Base-by-base conservation (phyloP, 2,888 invertebrate genomes). In the Copidosoma aretas region DNA sequence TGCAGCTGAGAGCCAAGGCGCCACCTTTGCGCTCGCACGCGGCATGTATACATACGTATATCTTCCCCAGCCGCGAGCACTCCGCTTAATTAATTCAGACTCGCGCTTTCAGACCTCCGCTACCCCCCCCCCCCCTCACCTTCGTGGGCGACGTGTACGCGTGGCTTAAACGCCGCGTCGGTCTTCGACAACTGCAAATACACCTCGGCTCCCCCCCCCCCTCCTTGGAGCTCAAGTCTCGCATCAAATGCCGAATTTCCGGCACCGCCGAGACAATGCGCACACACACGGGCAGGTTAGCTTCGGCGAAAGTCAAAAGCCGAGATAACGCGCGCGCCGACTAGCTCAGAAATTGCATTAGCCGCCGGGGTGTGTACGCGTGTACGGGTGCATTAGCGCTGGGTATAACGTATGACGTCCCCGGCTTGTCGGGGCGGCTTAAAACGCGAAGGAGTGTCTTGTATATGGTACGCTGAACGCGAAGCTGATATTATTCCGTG, bases 341-440 rank as follows among this genome's bases (percentile, higher is more conserved):
- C 24, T 32, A n/a, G 53, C 52, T 57, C 64, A 49, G 21, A 52
- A 68, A 64, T 64, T 58, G 53, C 64, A 62, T 69, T 65, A 70
- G 59, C 65, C 57, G 53, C 4, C 15, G 19, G 59, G 57, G 65
- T 60, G 51, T 59, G 52, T 39, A 63, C 32, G 32, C 32, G 32
- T 32, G 32, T 32, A 58, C 21, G 19, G 54, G 46, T 59, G 57
- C 60, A 64, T 60, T 64, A 64, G 17, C 22, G 64, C 32, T 32
- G 32, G 3, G 32, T 32, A 8, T 32, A 32, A 32, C 32, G 32
- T 32, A 8, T 32, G 8, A 32, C 32, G 32, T 51, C 54, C 69
- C 65, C 62, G 39, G 49, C 43, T 14, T 17, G 43, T 46, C 43
- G 12, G 4, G 8, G 15, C 17, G 15, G 43, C 43, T 46, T 32